Base-by-base conservation (phyloP, 2,797 vertebrate genomes). In the Myripristis murdjan region DNA sequence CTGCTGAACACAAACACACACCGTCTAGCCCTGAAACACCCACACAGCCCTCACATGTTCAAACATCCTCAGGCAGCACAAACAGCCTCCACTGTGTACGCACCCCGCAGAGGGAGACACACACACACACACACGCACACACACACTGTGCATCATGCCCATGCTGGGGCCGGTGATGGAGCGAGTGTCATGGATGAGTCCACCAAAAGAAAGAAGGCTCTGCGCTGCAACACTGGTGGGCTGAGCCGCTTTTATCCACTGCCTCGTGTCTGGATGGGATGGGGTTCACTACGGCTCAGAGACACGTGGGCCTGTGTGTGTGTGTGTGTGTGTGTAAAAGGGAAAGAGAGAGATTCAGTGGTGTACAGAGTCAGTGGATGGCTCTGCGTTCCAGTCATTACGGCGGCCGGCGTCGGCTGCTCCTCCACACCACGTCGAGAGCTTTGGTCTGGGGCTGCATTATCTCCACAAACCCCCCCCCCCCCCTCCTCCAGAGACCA, bases 181-280 rank as follows among this genome's bases (percentile, higher is more conserved):
- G 61, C 56, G 71, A 84, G 79, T 67, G 70, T 87, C 84, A 83
- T 60, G 49, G 81, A 75, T 85, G 84, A 88, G 53, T 81, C 76
- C 66, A 73, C 61, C 57, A 59, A 54, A 46, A 81, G 80, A 81
- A 82, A 75, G 51, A 57, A 53, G 41, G 31, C 65, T 15, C 5
- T 2, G 2, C 77, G 56, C 75, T 66, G 51, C 70, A 67, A 39
- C 68, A 58, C 51, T 55, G 58, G 62, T 75, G 73, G 82, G 70
- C 74, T 72, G 59, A 80, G 71, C 75, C 65, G 18, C 75, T 82
- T 85, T 78, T 72, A 77, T 87, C 75, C 12, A 7, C 41, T 22
- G 78, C 73, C 73, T 68, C 48, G 48, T 83, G 66, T 54, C 70
- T 18, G 54, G 64, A 60, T 6, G 1, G 14, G 67, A 48, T 0